These are phyloP conservation scores for Drosophila buzzatii DNA, from an alignment of 2,888 invertebrate species.

Conservation along the genomic window DNA sequence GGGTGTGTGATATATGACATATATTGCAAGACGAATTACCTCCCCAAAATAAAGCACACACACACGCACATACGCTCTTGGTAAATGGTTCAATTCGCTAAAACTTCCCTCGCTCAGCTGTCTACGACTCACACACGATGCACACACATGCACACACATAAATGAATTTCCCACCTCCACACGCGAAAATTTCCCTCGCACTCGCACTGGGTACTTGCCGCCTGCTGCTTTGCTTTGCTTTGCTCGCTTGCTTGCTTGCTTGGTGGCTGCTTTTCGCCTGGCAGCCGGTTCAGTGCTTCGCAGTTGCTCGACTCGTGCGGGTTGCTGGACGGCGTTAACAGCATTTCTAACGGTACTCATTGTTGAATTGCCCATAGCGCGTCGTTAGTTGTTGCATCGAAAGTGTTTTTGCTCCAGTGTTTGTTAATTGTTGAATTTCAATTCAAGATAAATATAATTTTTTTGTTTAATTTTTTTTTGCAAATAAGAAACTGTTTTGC, in stretches of 20 bases:
- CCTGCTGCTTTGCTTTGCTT: conserved; percentile 1
- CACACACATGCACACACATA: neutral
- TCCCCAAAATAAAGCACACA: conserved; percentile 61
- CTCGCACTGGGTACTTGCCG: conserved; percentile 19
- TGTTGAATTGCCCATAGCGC: conserved; percentile 8
- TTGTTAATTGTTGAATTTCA: conserved; percentile 9
- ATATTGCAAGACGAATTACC: conserved; percentile 67
- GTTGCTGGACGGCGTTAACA: conserved; percentile 30
- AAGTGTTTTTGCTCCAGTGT: conserved; percentile 3
- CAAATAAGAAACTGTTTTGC: conserved; percentile 1
- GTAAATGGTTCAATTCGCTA: conserved; percentile 22
- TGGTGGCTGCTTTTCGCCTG: conserved; percentile 18
- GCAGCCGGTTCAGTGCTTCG: conserved; percentile 55
- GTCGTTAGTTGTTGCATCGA: conserved; percentile 7
- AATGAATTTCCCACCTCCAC: conserved; percentile 44
- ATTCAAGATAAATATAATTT: neutral
- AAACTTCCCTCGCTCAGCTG: conserved; percentile 65
- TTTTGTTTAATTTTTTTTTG: conserved; percentile 9
- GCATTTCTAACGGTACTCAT: conserved; percentile 9
- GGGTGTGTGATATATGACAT: conserved; percentile 51
- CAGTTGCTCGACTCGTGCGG: conserved; percentile 57
- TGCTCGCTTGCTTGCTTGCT: conserved; percentile 12
- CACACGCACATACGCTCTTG: neutral
- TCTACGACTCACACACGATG: conserved; percentile 15
- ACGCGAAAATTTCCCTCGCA: conserved; percentile 47